Evolutionary conservation across 1,140 invertebrate species (phyloP), one percentile per base, ranked within the genome.

Genomic region (Metopolophium dirhodum): DNA sequence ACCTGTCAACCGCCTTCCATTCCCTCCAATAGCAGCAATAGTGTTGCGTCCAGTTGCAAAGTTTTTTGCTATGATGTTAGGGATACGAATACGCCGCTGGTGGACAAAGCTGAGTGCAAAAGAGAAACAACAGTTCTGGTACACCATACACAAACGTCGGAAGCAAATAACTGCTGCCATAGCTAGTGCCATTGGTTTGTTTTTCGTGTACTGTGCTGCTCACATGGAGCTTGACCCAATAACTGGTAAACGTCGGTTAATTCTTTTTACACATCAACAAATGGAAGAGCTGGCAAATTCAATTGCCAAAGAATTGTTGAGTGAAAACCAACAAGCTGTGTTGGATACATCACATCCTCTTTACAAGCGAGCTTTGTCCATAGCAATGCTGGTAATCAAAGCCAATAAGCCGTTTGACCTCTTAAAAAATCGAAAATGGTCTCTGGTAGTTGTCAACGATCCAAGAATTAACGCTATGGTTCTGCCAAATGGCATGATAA

Each of bases 11-110:
- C n/a, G 82, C 1, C 11, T 86, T 7, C 82, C 82, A 45, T 85
- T 86, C 2, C 26, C 45, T 30, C 91, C 91, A 37, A 45, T 54
- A 7, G 30, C 49, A 8, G 91, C 91, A 7, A 41, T 93, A 45
- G 11, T 86, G 20, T 11, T 93, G 49, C 91, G 91, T n/a, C 82
- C 91, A n/a, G 11, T 93, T 7, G 9, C 91, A 4, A 83, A 85
- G 20, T 93, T 93, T 54, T 57, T 93, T 20, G 91, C 91, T n/a
- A 93, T 93, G 91, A 6, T 93, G n/a, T 86, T 93, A 18, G 91
- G 91, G 1, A 93, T 85, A 41, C 91, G 82, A 14, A 86, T 93
- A 57, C 91, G 91, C 7, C 91, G 82, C 6, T 93, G 91, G 91
- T 93, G 49, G n/a, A 2, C 49, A 8, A 93, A 93, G n/a, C 37